Evolutionary conservation across 1,140 invertebrate genomes (phyloP).

Genomic region (Zaprionus davidi): DNA sequence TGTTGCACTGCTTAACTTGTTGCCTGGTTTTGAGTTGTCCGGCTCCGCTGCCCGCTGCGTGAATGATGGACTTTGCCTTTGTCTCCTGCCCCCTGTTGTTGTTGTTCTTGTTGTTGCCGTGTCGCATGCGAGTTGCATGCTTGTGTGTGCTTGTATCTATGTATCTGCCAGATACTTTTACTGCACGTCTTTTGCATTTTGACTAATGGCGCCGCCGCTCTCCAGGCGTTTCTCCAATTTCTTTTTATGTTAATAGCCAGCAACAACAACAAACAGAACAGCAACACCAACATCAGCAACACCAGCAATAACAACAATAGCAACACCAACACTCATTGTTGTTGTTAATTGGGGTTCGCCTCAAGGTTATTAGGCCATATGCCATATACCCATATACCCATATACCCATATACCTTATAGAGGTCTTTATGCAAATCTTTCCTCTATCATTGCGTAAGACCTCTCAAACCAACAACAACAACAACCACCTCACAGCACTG

Average conservation of each 20-base stretch:
- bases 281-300: conserved; percentile 6
- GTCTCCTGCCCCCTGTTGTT: conserved; percentile 45
- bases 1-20: conserved; percentile 64
- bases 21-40: conserved; percentile 51
- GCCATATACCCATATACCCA: not conserved
- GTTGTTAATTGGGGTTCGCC: conserved; percentile 40
- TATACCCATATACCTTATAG: not conserved
- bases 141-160: conserved; percentile 58
- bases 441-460: conserved; percentile 45
- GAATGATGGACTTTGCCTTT: conserved; percentile 80
- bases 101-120: conserved; percentile 34
- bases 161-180: conserved; percentile 80
- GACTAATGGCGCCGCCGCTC: conserved; percentile 69
- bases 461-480: conserved; percentile 34
- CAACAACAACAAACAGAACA: conserved; percentile 25
- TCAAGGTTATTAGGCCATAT: conserved; percentile 32
- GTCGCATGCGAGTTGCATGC: conserved; percentile 73
- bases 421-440: conserved; percentile 51
- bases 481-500: not conserved
- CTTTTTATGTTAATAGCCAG: conserved; percentile 68
- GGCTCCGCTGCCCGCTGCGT: conserved; percentile 71
- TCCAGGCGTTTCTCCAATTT: conserved; percentile 70
- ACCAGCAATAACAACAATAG: not conserved
- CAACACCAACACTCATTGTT: conserved; percentile 35
- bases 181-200: conserved; percentile 64